A percentile compares a stretch with the other conserved stretches of the same genome.
Conservation (phyloP, 2,797 vertebrate species). For the Tapirus indicus region DNA sequence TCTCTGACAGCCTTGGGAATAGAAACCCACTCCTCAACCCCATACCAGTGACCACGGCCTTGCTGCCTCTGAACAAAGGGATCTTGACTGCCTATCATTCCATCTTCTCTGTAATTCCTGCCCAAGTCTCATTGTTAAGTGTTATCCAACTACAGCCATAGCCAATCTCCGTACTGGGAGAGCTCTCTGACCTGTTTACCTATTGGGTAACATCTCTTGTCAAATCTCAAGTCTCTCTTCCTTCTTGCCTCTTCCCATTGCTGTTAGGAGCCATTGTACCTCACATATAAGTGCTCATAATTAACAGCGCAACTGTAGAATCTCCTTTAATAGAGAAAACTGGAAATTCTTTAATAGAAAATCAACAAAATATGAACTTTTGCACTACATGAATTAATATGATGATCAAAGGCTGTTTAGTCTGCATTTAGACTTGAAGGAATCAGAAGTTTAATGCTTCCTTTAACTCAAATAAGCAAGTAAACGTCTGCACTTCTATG, state of each 20-base stretch:
- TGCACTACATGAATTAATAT: neutral
- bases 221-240: neutral
- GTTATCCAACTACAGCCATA: neutral
- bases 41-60: neutral
- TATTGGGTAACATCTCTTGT: neutral
- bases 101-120: neutral
- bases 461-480: slow-evolving; percentile 36
- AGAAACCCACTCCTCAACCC: neutral
- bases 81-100: neutral
- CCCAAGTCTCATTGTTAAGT: neutral
- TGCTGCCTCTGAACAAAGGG: neutral
- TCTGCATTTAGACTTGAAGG: neutral
- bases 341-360: neutral
- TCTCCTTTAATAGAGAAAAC: slow-evolving; percentile 32
- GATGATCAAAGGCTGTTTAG: slow-evolving; percentile 45
- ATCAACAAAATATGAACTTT: slow-evolving; percentile 28
- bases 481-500: slow-evolving; percentile 8
- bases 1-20: neutral
- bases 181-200: slow-evolving; percentile 5
- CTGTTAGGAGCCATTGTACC: neutral
- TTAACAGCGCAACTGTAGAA: neutral
- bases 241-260: neutral
- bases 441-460: slow-evolving; percentile 35
- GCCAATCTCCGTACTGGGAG: neutral
- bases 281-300: neutral